Percentiles rank a stretch among this genome's conserved stretches.
phyloP scores from a whole-genome alignment of 2,797 vertebrate genomes.

The Nyctibius grandis region DNA sequence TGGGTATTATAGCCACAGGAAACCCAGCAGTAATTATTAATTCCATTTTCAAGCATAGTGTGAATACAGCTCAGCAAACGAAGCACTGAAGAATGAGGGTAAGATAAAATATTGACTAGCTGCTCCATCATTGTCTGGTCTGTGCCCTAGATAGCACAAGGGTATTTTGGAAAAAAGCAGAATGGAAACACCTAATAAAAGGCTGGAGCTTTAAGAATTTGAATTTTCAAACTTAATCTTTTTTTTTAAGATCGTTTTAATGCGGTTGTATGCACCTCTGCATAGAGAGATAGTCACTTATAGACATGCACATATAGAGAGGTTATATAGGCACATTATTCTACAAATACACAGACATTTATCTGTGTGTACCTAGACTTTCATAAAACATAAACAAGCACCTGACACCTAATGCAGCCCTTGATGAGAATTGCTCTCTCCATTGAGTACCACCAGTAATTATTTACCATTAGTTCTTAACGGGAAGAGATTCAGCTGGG shows the following conservation, averaged over 20 bases:
- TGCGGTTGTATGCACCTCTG: not conserved
- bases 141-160: constrained; percentile 14
- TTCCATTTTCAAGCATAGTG: not conserved
- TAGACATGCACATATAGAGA: not conserved
- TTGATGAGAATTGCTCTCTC: not conserved
- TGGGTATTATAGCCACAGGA: not conserved
- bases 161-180: not conserved
- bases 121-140: constrained; percentile 20
- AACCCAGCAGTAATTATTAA: constrained; percentile 52
- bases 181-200: not conserved
- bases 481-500: not conserved
- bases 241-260: not conserved
- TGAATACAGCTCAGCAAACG: constrained; percentile 18
- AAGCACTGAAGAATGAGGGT: constrained; percentile 29
- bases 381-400: not conserved
- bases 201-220: not conserved
- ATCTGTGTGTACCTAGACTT: not conserved
- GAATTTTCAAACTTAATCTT: not conserved
- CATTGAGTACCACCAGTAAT: not conserved
- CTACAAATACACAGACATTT: not conserved
- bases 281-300: not conserved
- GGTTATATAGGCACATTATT: not conserved
- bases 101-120: constrained; percentile 60
- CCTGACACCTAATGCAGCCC: not conserved
- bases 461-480: constrained; percentile 46